Conservation (phyloP, 2,113 vertebrate species). For the Acrocephalus arundinaceus region DNA sequence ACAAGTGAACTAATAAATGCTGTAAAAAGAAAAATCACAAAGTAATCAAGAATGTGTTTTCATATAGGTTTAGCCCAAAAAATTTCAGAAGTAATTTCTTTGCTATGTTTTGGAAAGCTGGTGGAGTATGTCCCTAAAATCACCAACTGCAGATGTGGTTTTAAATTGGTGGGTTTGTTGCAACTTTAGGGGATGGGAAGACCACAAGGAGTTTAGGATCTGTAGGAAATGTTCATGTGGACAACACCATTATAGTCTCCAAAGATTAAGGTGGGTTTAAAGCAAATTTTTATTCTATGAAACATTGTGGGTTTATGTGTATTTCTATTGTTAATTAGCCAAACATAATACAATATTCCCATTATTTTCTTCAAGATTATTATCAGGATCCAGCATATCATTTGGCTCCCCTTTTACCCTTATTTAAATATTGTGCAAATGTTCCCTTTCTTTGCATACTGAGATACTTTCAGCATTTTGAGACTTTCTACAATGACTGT, state of each 20-base stretch:
- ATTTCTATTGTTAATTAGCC: not conserved
- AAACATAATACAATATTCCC: not conserved
- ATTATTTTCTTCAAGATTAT: not conserved
- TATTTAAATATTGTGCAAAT: not conserved
- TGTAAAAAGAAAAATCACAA: not conserved
- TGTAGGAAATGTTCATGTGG: not conserved
- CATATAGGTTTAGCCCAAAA: not conserved
- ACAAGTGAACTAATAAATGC: not conserved
- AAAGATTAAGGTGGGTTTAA: not conserved
- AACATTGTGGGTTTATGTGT: not conserved
- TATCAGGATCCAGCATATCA: not conserved
- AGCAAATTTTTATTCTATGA: not conserved
- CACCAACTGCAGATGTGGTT: not conserved
- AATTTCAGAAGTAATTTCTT: not conserved
- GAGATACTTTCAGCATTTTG: not conserved
- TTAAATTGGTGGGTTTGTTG: not conserved
- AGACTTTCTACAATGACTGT: not conserved
- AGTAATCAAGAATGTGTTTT: not conserved
- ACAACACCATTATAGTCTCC: not conserved
- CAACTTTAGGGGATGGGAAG: not conserved
- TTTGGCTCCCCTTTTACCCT: not conserved
- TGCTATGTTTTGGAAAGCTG: not conserved
- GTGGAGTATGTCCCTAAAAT: not conserved
- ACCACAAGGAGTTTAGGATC: not conserved
- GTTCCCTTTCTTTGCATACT: not conserved